phyloP scores from a whole-genome alignment of 2,113 vertebrate species.

The Phalacrocorax aristotelis region DNA sequence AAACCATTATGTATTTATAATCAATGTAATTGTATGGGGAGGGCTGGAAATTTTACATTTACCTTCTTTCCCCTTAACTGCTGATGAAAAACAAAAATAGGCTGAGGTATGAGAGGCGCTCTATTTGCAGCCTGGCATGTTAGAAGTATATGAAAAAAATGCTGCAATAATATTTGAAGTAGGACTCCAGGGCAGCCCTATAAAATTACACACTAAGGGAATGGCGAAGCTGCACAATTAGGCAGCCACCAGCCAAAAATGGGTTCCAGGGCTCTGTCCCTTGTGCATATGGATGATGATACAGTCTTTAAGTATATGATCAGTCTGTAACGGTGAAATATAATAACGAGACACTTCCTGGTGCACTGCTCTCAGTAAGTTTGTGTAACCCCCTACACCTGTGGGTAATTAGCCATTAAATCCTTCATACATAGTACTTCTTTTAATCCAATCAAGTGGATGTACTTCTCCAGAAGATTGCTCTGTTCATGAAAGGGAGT shows the following conservation, averaged over 20 bases:
- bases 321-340: neutral
- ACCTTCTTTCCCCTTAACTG: neutral
- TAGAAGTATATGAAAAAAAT: neutral
- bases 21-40: constrained; percentile 6
- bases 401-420: neutral
- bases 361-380: neutral
- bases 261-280: neutral
- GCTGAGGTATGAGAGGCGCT: neutral
- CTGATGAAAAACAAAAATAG: constrained; percentile 31
- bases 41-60: neutral
- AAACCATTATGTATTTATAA: neutral
- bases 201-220: neutral
- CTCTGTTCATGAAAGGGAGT: neutral
- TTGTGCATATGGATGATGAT: neutral
- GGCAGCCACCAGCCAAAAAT: neutral
- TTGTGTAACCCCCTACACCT: neutral
- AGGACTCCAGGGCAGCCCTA: neutral
- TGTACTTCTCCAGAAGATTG: neutral
- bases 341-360: neutral
- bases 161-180: neutral
- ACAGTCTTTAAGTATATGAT: neutral
- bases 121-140: neutral
- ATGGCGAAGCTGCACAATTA: neutral
- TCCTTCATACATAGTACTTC: neutral
- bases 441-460: neutral